Base-by-base conservation (phyloP, 2,888 invertebrate genomes). In the Lasioglossum pauxillum region DNA sequence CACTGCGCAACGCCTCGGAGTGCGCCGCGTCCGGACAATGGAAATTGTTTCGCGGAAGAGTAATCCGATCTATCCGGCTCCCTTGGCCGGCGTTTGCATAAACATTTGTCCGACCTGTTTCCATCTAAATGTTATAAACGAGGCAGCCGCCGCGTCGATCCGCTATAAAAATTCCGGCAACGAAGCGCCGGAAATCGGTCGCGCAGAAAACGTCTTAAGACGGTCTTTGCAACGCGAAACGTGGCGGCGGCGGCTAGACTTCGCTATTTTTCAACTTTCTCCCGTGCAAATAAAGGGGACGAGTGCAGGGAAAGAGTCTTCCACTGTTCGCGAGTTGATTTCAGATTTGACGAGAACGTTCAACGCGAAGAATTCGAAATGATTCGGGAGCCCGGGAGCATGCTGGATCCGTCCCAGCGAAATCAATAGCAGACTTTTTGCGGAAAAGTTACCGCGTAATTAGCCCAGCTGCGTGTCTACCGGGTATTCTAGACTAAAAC, bases 1-100 rank as follows among this genome's bases (percentile, higher is more conserved):
- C 78, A 84, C 75, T 16, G 74, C 31, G 49, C 49, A 71, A 74
- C 69, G 38, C 46, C 19, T 49, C 46, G 60, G 35, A 71, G 49
- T 57, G 75, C 41, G 53, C n/a, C 57, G 53, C 53, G 38, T 41
- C 75, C 49, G 5, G 57, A 84, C 84, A 84, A 84, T 78, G 84
- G 78, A 78, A 83, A 78, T 60, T 71, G 31, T 60, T 41, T 31
- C 78, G 35, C 27, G 80, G 53, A 23, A 44, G 64, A 49, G 77
- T 84, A 78, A 84, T 84, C 69, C 78, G 75, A 71, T 78, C 49
- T 73, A 60, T 82, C 41, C 73, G 19, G 60, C 38, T 69, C 46
- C 41, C 19, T 16, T 19, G 75, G 60, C 41, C 19, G 27, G 27
- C 41, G 44, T 84, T 84, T 78, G 35, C 64, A 78, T 64, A 72